A percentile compares a stretch with the other conserved stretches of the same genome.
Conservation (phyloP, 2,888 invertebrate species). For the Pyrrhia umbra region DNA sequence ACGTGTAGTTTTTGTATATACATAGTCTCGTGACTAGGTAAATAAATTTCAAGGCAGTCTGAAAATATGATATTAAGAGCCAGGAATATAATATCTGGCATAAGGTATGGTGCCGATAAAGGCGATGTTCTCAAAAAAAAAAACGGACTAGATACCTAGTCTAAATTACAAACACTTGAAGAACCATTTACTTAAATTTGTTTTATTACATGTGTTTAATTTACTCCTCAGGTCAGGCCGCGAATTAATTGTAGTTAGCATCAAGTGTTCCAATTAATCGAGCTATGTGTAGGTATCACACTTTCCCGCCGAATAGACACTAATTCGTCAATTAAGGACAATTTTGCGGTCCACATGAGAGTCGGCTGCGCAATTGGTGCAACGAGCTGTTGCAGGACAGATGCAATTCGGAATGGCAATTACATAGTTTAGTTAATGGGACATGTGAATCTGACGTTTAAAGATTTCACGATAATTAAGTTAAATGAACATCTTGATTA, state of each 20-base stretch:
- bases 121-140: too few species aligned
- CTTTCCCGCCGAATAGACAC: conserved; percentile 73
- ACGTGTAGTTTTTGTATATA: conserved; percentile 28
- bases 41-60: conserved; percentile 23
- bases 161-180: conserved; percentile 40
- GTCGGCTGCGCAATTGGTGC: conserved; percentile 77
- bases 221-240: conserved; percentile 27
- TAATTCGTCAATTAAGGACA: conserved; percentile 87
- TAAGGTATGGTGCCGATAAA: too few species aligned
- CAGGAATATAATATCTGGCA: too few species aligned
- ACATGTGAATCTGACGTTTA: conserved; percentile 72
- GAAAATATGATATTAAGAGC: too few species aligned
- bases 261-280: conserved; percentile 58
- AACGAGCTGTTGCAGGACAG: conserved; percentile 76
- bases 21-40: conserved; percentile 15
- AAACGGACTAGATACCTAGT: conserved; percentile 3
- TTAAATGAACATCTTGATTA: conserved; percentile 49
- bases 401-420: conserved; percentile 86
- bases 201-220: conserved; percentile 49
- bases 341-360: conserved; percentile 80
- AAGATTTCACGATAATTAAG: conserved; percentile 71
- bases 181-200: conserved; percentile 46
- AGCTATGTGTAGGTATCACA: conserved; percentile 62
- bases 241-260: conserved; percentile 61
- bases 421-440: conserved; percentile 75